phyloP scores from a whole-genome alignment of 2,888 invertebrate species.

The Eupithecia dodoneata region DNA sequence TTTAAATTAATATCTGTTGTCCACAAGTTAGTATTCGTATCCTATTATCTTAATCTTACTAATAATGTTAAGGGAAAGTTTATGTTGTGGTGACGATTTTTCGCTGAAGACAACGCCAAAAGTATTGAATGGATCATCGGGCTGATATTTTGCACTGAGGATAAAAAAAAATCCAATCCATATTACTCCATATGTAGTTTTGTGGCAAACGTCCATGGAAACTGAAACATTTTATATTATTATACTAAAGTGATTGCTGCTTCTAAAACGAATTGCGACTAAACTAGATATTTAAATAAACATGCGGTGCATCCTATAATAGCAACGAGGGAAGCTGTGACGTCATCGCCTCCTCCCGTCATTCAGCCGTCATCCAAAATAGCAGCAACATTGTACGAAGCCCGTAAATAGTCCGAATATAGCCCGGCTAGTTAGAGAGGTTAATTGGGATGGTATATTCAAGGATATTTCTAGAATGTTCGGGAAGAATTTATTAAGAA shows the following conservation, averaged over 20 bases:
- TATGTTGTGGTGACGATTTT: too few relatives aligned
- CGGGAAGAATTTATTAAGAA: neutral
- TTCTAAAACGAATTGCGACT: neutral
- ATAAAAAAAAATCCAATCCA: too few relatives aligned
- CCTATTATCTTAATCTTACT: too few relatives aligned
- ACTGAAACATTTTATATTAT: neutral
- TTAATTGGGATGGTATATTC: constrained; percentile 5
- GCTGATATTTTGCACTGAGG: too few relatives aligned
- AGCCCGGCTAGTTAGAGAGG: constrained; percentile 39
- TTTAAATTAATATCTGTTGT: neutral
- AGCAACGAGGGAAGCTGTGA: constrained; percentile 9
- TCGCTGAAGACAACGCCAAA: too few relatives aligned
- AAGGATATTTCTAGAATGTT: neutral
- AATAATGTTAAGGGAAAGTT: too few relatives aligned
- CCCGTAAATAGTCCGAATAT: constrained; percentile 57
- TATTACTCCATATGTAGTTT: too few relatives aligned
- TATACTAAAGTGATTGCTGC: neutral
- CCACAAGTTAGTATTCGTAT: neutral
- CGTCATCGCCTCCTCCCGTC: constrained; percentile 39
- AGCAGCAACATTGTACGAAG: constrained; percentile 40
- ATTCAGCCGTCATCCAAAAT: constrained; percentile 54
- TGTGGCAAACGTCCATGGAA: neutral
- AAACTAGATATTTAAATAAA: neutral
- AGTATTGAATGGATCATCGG: too few relatives aligned
- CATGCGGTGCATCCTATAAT: neutral